Evolutionary conservation across 2,888 invertebrate genomes (phyloP), one percentile per base, ranked within the genome.

Genomic region (Phlogophora meticulosa): DNA sequence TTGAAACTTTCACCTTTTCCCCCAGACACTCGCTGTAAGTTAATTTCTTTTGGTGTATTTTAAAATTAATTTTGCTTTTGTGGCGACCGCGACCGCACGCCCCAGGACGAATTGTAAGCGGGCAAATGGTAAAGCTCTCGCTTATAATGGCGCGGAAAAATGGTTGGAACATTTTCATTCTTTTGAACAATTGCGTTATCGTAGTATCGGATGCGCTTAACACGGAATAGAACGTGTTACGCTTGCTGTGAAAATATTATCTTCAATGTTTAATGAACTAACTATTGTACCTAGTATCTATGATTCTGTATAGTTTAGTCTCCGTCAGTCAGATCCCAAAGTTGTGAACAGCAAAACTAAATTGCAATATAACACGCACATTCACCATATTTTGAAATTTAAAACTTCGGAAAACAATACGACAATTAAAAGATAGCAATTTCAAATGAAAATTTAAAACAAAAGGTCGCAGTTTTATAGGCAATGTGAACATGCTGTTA

Each of bases 31-130:
- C 88, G 83, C 86, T 86, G 88, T 89, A 94, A 95, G 94, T 94
- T 94, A 94, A 95, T 95, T 94, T 95, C 94, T 94, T 95, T 94
- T 92, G 91, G 94, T 94, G 93, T 94, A 93, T 94, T 94, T 94
- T 94, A 92, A 95, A 94, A 94, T 94, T 94, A 94, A 94, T 95
- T 94, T 94, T 89, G 91, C 94, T 94, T 92, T 94, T 94, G 94
- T 93, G 88, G 91, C 90, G 90, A 92, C 90, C 90, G 89, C 88
- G 89, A 91, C 91, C 91, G 89, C 88, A 86, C 88, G 92, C 92
- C 94, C 83, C 89, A 80, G 93, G 92, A 90, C 88, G 90, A 92
- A 92, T 93, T 91, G 90, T 91, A 87, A 91, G 89, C 89, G 87
- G 86, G 84, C 87, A 88, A 91, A 91, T 88, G 89, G 88, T 90